phyloP scores from a whole-genome alignment of 2,888 invertebrate genomes.

The Hypsopygia costalis region DNA sequence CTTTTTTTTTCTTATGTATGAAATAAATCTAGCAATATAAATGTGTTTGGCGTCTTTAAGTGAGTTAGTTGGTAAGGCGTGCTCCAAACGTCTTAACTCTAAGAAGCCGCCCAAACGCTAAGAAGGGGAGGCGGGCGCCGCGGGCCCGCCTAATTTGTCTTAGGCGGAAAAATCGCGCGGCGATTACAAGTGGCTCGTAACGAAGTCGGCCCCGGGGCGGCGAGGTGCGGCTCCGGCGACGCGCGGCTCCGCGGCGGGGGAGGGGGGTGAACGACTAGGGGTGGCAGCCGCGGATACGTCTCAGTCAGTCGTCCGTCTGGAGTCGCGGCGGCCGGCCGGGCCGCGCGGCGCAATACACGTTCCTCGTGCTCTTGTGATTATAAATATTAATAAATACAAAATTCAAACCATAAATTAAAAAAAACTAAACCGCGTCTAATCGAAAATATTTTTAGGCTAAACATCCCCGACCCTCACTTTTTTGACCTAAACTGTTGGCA shows the following conservation, averaged over 20 bases:
- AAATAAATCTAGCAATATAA: no score
- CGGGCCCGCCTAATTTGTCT: conserved; percentile 77
- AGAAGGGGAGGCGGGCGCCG: conserved; percentile 48
- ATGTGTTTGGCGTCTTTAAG: no score
- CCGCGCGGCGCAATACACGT: conserved; percentile 78
- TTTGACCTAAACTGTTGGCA: conserved; percentile 66
- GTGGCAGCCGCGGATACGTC: conserved; percentile 53
- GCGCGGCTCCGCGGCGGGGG: conserved; percentile 20
- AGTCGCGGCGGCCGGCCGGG: conserved; percentile 79
- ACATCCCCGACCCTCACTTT: conserved; percentile 59
- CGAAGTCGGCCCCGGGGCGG: conserved; percentile 66
- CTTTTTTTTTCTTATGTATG: no score
- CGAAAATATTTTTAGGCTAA: conserved; percentile 75
- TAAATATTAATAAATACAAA: conserved; percentile 69
- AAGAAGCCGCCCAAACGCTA: conserved; percentile 65
- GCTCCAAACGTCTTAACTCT: conserved; percentile 46
- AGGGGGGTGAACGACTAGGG: conserved; percentile 32
- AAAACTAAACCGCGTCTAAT: conserved; percentile 66
- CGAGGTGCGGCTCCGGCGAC: conserved; percentile 29
- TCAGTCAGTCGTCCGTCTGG: conserved; percentile 80
- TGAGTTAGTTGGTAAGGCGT: conserved; percentile 34
- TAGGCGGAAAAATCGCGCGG: conserved; percentile 79
- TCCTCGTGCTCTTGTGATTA: conserved; percentile 81
- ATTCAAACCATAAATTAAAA: conserved; percentile 31
- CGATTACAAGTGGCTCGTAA: conserved; percentile 80